Conservation (phyloP, 2,113 vertebrate genomes). For the Leucopsar rothschildi region DNA sequence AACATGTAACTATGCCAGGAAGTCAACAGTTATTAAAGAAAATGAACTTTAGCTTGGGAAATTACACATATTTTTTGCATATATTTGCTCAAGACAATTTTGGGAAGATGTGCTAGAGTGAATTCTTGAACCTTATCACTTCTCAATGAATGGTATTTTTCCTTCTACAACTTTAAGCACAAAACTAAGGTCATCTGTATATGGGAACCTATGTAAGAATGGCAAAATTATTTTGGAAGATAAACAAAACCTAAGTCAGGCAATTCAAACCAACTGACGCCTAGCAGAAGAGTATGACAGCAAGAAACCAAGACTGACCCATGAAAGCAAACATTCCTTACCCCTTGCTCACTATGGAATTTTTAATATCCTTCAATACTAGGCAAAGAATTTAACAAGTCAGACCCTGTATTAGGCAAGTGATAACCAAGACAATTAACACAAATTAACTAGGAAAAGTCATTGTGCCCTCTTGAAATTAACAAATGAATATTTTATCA, state of each 20-base stretch:
- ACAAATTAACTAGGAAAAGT: neutral
- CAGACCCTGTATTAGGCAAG: neutral
- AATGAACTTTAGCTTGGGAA: neutral
- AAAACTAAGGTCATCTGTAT: neutral
- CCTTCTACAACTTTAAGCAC: neutral
- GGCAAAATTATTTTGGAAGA: neutral
- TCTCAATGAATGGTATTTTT: neutral
- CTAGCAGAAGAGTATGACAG: neutral
- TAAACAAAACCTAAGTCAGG: neutral
- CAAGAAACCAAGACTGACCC: neutral
- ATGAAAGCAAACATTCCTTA: slow-evolving; percentile 16
- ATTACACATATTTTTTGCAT: neutral
- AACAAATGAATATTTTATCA: neutral
- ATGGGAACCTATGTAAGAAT: neutral
- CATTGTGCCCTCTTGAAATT: neutral
- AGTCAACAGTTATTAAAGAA: neutral
- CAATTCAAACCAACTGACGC: neutral
- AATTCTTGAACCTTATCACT: neutral
- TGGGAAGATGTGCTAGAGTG: neutral
- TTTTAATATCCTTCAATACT: neutral
- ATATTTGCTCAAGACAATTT: neutral
- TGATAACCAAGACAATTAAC: neutral
- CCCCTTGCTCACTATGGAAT: neutral
- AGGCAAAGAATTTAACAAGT: neutral
- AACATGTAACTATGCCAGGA: neutral